Base-by-base conservation (phyloP, 2,888 invertebrate species). In the Ormyrus nitidulus region DNA sequence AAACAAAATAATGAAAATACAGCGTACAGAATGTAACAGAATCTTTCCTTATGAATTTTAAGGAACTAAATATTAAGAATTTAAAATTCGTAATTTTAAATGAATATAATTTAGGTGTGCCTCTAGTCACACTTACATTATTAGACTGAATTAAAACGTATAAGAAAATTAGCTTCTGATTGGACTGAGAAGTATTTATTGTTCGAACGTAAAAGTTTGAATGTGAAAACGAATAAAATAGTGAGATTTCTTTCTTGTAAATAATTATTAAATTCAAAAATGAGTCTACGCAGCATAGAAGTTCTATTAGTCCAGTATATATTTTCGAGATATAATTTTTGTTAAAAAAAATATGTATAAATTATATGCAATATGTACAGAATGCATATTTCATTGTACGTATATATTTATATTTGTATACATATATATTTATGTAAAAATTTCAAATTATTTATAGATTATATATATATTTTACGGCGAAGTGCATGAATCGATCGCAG, bases 251-350 rank as follows among this genome's bases (percentile, higher is more conserved):
- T 64, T 64, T 72, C 58, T 10, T 66, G 65, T 69, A 79, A 70
- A 79, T 75, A 70, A 62, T 58, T 74, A 70, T 64, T 11, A 19
- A 62, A 13, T 59, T 53, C 34, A 75, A 49, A 34, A 53, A 70
- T 54, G 58, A n/a, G 4, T 75, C 51, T 54, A 10, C 3, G 80
- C 77, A 72, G 76, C 80, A 77, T 69, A 77, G 51, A 83, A 79
- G 72, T 77, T 82, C 66, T 64, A 65, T 59, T 44, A 34, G 58
- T 70, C 58, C 66, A 82, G 48, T 78, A 61, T 77, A 85, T 86
- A 83, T 86, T 85, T 85, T 86, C 82, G 82, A 83, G 80, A 82
- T 79, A 75, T 61, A 83, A 78, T 84, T 80, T 86, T 83, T 81
- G 79, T 73, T 81, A 79, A 70, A 77, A 59, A 71, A 59, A 69